Evolutionary conservation across 2,797 vertebrate genomes (phyloP), one percentile per base, ranked within the genome.

Genomic region (Vespertilio murinus): DNA sequence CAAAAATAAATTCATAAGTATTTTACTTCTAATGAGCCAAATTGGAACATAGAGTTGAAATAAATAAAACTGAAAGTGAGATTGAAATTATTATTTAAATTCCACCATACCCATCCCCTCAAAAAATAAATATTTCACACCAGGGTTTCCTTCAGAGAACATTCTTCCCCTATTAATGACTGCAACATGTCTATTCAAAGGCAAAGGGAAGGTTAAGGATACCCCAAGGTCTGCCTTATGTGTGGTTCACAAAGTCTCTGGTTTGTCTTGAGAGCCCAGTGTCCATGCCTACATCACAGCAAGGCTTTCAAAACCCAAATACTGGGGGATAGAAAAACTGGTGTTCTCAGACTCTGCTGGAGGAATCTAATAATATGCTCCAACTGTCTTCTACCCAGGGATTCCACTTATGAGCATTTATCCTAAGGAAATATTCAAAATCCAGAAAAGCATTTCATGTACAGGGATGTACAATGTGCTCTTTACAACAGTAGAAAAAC

Each of bases 1-100:
- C 8, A 93, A 78, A 30, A 90, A 93, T 90, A 95, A 78, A 94
- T 73, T 85, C 38, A 52, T 52, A 69, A 69, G 65, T 20, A 35
- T 82, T 94, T 73, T 92, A 71, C 92, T 88, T 87, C 82, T 52
- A 85, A 61, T 71, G 28, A 94, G 7, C 13, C 17, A 25, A 90
- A 90, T 28, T 35, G 28, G 77, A 93, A 74, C 8, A 52, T n/a
- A 81, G 59, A 85, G 11, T 69, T 67, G 17, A 82, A 94, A 88
- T 23, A 12, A 89, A 79, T 64, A 67, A 83, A 89, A 96, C 18
- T 67, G 69, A 91, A 95, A 92, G 59, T 75, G 40, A 94, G 38
- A 92, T 38, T 69, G 25, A 95, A 92, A 77, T 96, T 13, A 83
- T 54, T 71, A 81, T 89, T 93, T 93, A 81, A 91, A 82, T 59